Evolutionary conservation across 2,797 vertebrate species (phyloP).

Genomic region (Phoebastria nigripes): DNA sequence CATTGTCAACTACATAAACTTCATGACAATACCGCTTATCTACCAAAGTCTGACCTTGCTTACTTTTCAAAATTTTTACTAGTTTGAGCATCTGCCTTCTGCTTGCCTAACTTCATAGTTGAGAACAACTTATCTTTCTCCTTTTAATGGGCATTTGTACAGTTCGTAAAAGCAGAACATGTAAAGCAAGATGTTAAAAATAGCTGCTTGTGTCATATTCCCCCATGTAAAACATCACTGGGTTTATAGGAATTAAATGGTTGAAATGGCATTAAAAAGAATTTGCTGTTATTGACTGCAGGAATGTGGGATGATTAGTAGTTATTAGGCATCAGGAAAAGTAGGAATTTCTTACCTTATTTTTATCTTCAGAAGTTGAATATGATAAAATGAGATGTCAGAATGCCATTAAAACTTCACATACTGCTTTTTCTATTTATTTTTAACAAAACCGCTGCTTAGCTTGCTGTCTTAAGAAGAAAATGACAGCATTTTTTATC

Average conservation of each 20-base stretch:
- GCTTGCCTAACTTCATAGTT: neutral
- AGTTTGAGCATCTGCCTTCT: neutral
- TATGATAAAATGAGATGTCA: neutral
- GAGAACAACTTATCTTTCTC: neutral
- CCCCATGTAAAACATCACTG: neutral
- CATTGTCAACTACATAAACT: slow-evolving; percentile 4
- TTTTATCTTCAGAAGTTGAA: neutral
- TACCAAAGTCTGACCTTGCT: neutral
- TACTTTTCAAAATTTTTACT: neutral
- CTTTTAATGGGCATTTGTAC: neutral
- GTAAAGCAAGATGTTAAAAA: neutral
- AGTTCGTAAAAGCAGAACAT: neutral
- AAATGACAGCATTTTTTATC: slow-evolving; percentile 58
- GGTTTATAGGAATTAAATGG: neutral
- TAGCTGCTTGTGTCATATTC: neutral
- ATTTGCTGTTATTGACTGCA: neutral
- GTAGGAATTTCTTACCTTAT: neutral
- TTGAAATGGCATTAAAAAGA: neutral
- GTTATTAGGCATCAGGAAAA: neutral
- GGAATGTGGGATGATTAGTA: slow-evolving; percentile 14
- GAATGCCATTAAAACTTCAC: neutral
- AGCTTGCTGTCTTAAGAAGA: slow-evolving; percentile 43
- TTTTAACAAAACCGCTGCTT: slow-evolving; percentile 16
- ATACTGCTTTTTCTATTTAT: neutral
- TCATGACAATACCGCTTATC: neutral